phyloP scores from a whole-genome alignment of 2,113 vertebrate genomes.

The Silurus glanis region DNA sequence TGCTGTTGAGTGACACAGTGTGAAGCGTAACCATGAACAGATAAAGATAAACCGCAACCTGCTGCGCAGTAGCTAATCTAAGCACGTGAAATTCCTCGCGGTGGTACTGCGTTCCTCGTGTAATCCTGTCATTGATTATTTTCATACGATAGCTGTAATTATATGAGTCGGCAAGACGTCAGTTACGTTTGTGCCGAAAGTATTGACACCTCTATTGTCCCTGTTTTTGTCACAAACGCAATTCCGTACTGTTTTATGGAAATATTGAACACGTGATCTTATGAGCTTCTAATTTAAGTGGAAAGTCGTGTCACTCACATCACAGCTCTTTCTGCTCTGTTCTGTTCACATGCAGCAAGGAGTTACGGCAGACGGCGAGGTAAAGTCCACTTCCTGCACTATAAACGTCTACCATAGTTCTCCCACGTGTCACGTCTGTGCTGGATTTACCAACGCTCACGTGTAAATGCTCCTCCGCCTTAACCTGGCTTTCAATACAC shows the following conservation, averaged over 20 bases:
- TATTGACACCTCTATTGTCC: no score
- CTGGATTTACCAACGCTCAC: neutral
- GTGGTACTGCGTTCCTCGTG: neutral
- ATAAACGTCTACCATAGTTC: no score
- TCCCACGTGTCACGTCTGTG: neutral
- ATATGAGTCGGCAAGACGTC: no score
- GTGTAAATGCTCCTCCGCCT: neutral
- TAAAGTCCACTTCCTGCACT: conserved; percentile 79
- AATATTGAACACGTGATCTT: neutral
- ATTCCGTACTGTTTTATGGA: no score
- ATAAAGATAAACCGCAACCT: neutral
- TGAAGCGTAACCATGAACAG: neutral
- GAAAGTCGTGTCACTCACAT: conserved; percentile 3
- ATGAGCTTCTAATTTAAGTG: neutral
- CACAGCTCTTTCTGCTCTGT: conserved; percentile 72
- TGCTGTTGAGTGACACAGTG: neutral
- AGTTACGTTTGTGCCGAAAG: no score
- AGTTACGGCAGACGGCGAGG: conserved; percentile 99
- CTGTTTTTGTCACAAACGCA: no score
- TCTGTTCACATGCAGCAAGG: conserved; percentile 97
- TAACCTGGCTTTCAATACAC: neutral
- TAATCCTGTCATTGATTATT: no score
- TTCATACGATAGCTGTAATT: no score
- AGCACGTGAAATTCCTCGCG: neutral
- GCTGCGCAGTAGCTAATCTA: neutral